Conservation (phyloP, 2,888 invertebrate genomes). For the Terebella lapidaria region DNA sequence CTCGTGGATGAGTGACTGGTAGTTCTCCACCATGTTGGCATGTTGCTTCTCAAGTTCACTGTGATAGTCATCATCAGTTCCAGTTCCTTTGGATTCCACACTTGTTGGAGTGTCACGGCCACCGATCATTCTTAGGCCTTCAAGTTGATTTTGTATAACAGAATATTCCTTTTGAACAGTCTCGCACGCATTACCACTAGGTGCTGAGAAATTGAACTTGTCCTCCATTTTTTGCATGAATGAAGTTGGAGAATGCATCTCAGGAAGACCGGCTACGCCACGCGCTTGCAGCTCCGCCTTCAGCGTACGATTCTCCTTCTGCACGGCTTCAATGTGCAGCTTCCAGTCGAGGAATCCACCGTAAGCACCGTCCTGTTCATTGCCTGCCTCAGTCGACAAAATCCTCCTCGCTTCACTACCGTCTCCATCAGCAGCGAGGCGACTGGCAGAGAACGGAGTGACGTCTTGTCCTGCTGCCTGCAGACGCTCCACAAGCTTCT, state of each 20-base stretch:
- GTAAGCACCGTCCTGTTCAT: not conserved
- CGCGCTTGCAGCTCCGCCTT: not conserved
- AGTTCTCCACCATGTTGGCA: not conserved
- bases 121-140: not conserved
- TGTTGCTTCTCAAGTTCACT: not conserved
- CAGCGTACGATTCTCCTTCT: not conserved
- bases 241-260: not conserved
- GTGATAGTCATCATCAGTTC: not conserved
- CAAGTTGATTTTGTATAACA: not conserved
- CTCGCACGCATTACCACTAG: not conserved
- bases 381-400: no score
- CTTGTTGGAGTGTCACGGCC: not conserved
- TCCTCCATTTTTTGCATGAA: not conserved
- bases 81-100: not conserved
- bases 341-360: conserved; percentile 3
- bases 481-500: not conserved
- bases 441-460: not conserved
- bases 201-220: not conserved
- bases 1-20: not conserved
- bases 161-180: not conserved
- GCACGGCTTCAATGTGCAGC: not conserved
- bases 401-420: not conserved
- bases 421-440: not conserved
- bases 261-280: not conserved
- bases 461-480: no score